Evolutionary conservation across 1,140 invertebrate species (phyloP).

Genomic region (Glossosoma conforme): DNA sequence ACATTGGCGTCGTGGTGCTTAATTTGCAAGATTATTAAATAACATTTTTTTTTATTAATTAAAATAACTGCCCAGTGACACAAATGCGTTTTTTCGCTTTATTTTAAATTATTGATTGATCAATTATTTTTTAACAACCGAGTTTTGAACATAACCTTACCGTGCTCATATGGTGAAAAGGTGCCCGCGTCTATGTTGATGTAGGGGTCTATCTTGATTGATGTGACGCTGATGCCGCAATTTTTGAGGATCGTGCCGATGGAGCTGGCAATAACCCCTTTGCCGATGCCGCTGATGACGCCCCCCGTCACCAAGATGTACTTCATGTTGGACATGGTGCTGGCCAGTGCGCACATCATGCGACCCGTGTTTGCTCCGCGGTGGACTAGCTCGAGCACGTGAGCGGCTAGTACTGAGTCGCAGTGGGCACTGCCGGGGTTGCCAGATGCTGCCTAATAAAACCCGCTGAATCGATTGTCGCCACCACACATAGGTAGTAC

Average conservation of each 20-base stretch:
- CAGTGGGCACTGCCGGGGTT: not conserved
- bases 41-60: no score
- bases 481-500: no score
- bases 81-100: no score
- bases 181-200: conserved; percentile 99
- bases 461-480: no score
- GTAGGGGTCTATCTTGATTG: conserved; percentile 99
- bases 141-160: no score
- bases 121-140: no score
- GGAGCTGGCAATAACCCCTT: conserved; percentile 95
- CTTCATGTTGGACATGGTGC: conserved; percentile 65
- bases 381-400: not conserved
- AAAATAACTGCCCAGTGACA: no score
- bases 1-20: no score
- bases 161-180: conserved; percentile 98
- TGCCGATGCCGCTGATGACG: conserved; percentile 97
- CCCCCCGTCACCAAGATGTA: conserved; percentile 97
- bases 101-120: no score
- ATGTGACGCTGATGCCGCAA: conserved; percentile 87
- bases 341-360: conserved; percentile 20
- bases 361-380: conserved; percentile 4
- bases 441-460: no score
- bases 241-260: conserved; percentile 93
- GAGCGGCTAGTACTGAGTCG: not conserved
- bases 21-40: no score